Evolutionary conservation across 1,140 invertebrate species (phyloP).

Genomic region (Vanessa tameamea): DNA sequence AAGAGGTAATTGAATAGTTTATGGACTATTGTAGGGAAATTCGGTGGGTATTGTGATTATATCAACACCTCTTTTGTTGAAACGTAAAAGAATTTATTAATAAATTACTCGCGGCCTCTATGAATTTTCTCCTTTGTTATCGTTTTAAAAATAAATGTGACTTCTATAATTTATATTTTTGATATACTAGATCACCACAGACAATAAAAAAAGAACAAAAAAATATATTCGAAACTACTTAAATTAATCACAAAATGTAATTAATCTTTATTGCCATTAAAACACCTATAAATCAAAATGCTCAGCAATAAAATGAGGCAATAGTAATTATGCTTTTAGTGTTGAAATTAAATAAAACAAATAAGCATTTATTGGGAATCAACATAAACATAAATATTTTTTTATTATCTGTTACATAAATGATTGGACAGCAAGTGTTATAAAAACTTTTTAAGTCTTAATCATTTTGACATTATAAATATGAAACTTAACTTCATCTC

Average conservation of each 20-base stretch:
- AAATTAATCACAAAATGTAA: not conserved
- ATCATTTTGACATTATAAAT: too few relatives aligned
- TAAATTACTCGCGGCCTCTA: not conserved
- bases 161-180: too few relatives aligned
- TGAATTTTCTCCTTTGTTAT: not conserved
- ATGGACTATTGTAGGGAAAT: constrained; percentile 25
- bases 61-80: constrained; percentile 22
- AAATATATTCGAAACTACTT: not conserved
- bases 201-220: not conserved
- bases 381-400: not conserved
- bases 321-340: constrained; percentile 2
- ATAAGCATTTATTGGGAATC: not conserved
- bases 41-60: constrained; percentile 18
- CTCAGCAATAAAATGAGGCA: not conserved
- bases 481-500: too few relatives aligned
- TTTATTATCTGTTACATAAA: constrained; percentile 5
- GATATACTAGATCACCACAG: not conserved
- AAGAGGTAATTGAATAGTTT: constrained; percentile 20
- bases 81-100: constrained; percentile 20
- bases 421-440: not conserved
- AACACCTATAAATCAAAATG: not conserved
- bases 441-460: too few relatives aligned
- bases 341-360: constrained; percentile 7
- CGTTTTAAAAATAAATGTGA: too few relatives aligned
- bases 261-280: constrained; percentile 11